Evolutionary conservation across 2,888 invertebrate species (phyloP).

Genomic region (Atherix ibis): DNA sequence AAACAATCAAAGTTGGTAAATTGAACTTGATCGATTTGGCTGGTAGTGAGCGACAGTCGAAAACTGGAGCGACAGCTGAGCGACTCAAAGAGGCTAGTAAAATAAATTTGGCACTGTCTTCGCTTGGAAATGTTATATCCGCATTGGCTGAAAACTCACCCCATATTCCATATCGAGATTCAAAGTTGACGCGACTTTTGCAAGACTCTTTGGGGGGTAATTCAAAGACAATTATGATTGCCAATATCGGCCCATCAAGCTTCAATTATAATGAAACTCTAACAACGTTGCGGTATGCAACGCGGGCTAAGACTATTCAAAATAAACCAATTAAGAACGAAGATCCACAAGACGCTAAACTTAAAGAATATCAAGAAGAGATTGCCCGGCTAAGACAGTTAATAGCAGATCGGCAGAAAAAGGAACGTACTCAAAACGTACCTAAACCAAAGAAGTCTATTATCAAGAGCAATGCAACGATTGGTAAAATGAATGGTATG

Average conservation of each 20-base stretch:
- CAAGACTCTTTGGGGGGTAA: conserved; percentile 98
- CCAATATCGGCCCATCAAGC: conserved; percentile 94
- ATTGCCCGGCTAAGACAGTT: conserved; percentile 53
- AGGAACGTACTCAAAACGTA: conserved; percentile 21
- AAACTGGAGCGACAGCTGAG: conserved; percentile 89
- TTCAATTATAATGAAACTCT: conserved; percentile 97
- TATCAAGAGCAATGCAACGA: conserved; percentile 14
- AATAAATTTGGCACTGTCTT: conserved; percentile 91
- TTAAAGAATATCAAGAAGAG: conserved; percentile 90
- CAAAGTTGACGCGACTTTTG: conserved; percentile 85
- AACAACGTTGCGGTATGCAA: conserved; percentile 91
- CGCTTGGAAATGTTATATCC: conserved; percentile 96
- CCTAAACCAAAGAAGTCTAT: conserved; percentile 13
- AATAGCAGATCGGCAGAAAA: conserved; percentile 32
- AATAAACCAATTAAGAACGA: conserved; percentile 98
- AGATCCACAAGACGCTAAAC: conserved; percentile 95
- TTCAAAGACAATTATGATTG: conserved; percentile 98
- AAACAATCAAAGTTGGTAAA: conserved; percentile 64
- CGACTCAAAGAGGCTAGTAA: conserved; percentile 91
- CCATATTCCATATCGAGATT: conserved; percentile 95
- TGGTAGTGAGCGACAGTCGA: conserved; percentile 92
- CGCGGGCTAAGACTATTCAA: conserved; percentile 95
- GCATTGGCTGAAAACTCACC: conserved; percentile 89
- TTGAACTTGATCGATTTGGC: conserved; percentile 96
- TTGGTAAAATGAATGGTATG: conserved; percentile 18